Base-by-base conservation (phyloP, 2,888 invertebrate species). In the Netelia fuscicornis region DNA sequence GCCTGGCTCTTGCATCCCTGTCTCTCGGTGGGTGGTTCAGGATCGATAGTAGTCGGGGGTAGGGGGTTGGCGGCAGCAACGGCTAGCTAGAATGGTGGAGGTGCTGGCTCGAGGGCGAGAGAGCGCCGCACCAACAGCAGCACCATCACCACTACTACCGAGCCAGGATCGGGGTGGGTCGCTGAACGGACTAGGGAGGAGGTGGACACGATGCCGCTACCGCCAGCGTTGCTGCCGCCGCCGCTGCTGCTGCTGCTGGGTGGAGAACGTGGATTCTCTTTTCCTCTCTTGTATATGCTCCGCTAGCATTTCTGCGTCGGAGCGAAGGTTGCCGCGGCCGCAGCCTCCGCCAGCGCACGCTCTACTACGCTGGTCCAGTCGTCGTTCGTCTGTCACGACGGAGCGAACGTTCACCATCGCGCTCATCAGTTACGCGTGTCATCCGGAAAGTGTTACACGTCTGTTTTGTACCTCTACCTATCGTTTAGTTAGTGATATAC, bases 381-480 rank as follows among this genome's bases (percentile, higher is more conserved):
- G 60, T 72, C 83, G 85, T 72, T 85, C 83, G 74, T 84, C 84
- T 81, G 67, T 83, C 76, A 83, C 84, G 81, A 72, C 70, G 71
- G 79, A 79, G 58, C 80, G 79, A 75, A 54, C 80, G 65, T 64
- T 79, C 62, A n/a, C 30, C 17, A 80, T 23, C 78, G 79, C 68
- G 58, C 23, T 82, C 60, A 54, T 23, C 80, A 81, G 81, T 84
- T 58, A 83, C 72, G 81, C 70, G 81, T 84, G 77, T 70, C 72
- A 54, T 64, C 80, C 75, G 72, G 42, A 68, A 71, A 76, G 82
- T 62, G 85, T 82, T 71, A 13, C 44, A 75, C 89, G 86, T 86
- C 81, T 86, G 89, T 89, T 90, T 90, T 89, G 88, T 91, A 87
- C 72, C 83, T 88, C 82, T 84, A 88, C 86, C 86, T 20, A 89